Percentiles rank a stretch among this genome's conserved stretches.
Evolutionary conservation across 2,797 vertebrate genomes (phyloP).

Genomic region (Eulemur albifrons): DNA sequence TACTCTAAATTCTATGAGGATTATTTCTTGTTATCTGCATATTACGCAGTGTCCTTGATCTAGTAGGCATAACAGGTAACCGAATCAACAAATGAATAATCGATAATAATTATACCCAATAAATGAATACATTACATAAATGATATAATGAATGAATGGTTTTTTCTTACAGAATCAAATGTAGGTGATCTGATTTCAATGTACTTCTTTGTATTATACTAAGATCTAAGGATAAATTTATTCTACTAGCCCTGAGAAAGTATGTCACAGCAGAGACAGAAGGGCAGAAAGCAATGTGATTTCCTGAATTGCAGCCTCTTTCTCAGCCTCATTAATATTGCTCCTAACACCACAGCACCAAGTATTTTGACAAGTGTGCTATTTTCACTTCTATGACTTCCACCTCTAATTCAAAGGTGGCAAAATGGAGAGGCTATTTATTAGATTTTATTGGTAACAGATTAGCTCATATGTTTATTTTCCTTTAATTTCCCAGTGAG

Average conservation of each 20-base stretch:
- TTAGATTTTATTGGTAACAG: conserved; percentile 40
- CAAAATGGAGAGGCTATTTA: conserved; percentile 45
- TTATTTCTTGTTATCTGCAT: background rate
- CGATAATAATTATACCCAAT: background rate
- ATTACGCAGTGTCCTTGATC: background rate
- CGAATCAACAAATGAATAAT: background rate
- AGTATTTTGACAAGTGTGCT: conserved; percentile 67
- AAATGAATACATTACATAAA: background rate
- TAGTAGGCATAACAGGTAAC: background rate
- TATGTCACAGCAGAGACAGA: background rate
- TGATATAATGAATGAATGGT: background rate
- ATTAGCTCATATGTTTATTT: conserved; percentile 46
- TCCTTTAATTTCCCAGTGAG: conserved; percentile 46
- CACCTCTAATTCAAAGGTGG: conserved; percentile 51
- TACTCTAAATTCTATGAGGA: background rate
- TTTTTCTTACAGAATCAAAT: conserved; percentile 21
- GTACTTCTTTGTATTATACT: background rate
- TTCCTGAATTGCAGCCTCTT: conserved; percentile 49
- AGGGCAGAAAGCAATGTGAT: background rate
- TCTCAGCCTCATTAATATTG: conserved; percentile 53
- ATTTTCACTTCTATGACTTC: conserved; percentile 58
- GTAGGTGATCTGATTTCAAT: background rate
- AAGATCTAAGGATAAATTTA: background rate
- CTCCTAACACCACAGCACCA: background rate
- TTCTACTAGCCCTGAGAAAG: background rate